A percentile compares a stretch with the other conserved stretches of the same genome.
Evolutionary conservation across 1,140 invertebrate genomes (phyloP).

Genomic region (Proctacanthus coquilletti): DNA sequence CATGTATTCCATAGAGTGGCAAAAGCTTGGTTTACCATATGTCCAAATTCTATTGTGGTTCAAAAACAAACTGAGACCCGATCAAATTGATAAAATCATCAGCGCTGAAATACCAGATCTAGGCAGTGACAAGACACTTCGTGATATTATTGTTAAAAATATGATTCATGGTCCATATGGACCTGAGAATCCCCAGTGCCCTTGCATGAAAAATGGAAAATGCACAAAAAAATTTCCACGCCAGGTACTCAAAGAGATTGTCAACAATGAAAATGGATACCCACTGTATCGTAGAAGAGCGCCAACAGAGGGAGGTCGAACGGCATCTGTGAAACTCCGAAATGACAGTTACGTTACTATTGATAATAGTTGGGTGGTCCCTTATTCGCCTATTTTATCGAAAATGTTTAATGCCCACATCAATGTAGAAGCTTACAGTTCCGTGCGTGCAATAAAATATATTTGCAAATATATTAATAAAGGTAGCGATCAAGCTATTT

Average conservation of each 20-base stretch:
- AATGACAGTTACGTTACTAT: conserved; percentile 18
- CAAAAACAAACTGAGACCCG: conserved; percentile 1
- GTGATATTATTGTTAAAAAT: conserved; percentile 26
- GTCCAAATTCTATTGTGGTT: conserved; percentile 5
- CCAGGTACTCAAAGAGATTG: conserved; percentile 9
- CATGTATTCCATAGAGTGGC: no score
- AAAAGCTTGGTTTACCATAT: conserved; percentile 6
- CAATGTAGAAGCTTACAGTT: conserved; percentile 35
- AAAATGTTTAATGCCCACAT: conserved; percentile 34
- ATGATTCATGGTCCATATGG: conserved; percentile 41
- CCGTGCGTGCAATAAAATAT: conserved; percentile 36
- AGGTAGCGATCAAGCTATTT: conserved; percentile 28
- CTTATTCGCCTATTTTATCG: conserved; percentile 34
- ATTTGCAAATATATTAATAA: conserved; percentile 33
- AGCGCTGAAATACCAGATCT: conserved; percentile 36
- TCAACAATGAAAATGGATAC: conserved; percentile 26
- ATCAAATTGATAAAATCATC: conserved; percentile 12
- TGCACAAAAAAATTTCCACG: conserved; percentile 14
- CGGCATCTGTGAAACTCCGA: not conserved
- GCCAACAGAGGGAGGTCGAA: conserved; percentile 13
- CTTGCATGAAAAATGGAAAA: conserved; percentile 26
- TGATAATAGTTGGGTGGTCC: conserved; percentile 36
- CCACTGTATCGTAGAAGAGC: conserved; percentile 27
- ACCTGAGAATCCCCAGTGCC: conserved; percentile 7
- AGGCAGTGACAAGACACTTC: conserved; percentile 24